A percentile compares a stretch with the other conserved stretches of the same genome.
Evolutionary conservation across 1,140 invertebrate genomes (phyloP).

Genomic region (Calosoma granatense): DNA sequence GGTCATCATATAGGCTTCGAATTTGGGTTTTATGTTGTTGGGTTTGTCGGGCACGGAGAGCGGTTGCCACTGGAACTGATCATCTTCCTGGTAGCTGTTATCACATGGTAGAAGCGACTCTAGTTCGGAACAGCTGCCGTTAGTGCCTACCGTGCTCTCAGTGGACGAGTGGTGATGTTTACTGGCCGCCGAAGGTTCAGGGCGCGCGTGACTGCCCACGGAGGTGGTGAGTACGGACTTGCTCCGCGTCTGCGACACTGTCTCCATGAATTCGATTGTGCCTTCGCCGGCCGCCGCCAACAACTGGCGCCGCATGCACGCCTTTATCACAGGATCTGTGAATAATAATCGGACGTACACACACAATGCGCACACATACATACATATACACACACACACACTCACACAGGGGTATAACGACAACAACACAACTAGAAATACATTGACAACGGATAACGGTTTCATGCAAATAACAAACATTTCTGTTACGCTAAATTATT

Average conservation of each 20-base stretch:
- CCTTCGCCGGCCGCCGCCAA: constrained; percentile 41
- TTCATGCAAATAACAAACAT: too few species aligned
- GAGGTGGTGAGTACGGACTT: constrained; percentile 20
- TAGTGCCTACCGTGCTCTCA: constrained; percentile 26
- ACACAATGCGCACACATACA: constrained; percentile 11
- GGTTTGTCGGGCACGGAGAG: constrained; percentile 33
- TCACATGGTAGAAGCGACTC: constrained; percentile 38
- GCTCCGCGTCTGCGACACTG: not conserved
- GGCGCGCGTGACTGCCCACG: constrained; percentile 11
- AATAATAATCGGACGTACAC: constrained; percentile 8
- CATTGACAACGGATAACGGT: not conserved
- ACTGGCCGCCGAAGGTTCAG: constrained; percentile 20
- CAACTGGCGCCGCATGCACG: constrained; percentile 63
- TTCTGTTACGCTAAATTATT: too few species aligned
- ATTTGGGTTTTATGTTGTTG: constrained; percentile 38
- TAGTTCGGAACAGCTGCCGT: constrained; percentile 39
- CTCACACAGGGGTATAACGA: not conserved
- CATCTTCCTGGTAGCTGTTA: constrained; percentile 40
- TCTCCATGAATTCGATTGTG: constrained; percentile 11
- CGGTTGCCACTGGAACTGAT: constrained; percentile 44
- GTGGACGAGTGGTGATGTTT: constrained; percentile 17
- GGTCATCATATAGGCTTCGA: constrained; percentile 96
- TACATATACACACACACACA: too few species aligned
- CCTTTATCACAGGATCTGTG: constrained; percentile 77
- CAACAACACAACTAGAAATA: not conserved